A percentile compares a stretch with the other conserved stretches of the same genome.
phyloP scores from a whole-genome alignment of 2,888 invertebrate genomes.

The Galeopsomyia nigrocyanea region DNA sequence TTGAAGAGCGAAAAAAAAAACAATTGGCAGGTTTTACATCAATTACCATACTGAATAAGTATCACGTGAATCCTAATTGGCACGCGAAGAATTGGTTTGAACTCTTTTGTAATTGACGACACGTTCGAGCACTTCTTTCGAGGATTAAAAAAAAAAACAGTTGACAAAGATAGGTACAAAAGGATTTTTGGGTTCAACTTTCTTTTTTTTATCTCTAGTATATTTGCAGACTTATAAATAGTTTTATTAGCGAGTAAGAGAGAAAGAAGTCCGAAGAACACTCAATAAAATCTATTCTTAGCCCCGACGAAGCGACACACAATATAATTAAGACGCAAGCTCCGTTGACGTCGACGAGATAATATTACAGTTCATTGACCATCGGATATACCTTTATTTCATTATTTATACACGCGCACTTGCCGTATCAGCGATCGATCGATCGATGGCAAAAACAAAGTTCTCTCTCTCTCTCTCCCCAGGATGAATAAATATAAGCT shows the following conservation, averaged over 20 bases:
- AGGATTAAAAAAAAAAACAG: neutral
- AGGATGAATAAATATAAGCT: constrained; percentile 12
- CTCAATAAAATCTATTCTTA: no score
- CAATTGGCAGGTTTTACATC: constrained; percentile 2
- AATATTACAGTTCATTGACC: constrained; percentile 29
- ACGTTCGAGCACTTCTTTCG: constrained; percentile 7
- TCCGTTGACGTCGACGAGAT: no score
- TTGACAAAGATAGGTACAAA: no score
- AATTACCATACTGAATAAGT: constrained; percentile 38
- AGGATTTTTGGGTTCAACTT: no score
- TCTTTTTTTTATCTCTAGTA: no score
- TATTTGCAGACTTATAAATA: no score
- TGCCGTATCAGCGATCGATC: constrained; percentile 18
- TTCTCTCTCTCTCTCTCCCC: constrained; percentile 1
- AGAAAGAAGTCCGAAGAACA: neutral
- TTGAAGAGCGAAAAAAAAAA: constrained; percentile 31
- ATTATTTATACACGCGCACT: constrained; percentile 30
- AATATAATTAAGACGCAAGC: constrained; percentile 28
- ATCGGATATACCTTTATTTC: constrained; percentile 25
- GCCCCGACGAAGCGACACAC: neutral
- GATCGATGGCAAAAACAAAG: constrained; percentile 35
- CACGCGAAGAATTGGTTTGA: constrained; percentile 8
- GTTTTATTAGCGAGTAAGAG: no score
- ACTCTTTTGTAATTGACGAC: constrained; percentile 20
- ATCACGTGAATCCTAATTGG: constrained; percentile 40